These are phyloP conservation scores for Bruchidius siliquastri DNA, from an alignment of 2,888 invertebrate genomes.

Conservation along the genomic window DNA sequence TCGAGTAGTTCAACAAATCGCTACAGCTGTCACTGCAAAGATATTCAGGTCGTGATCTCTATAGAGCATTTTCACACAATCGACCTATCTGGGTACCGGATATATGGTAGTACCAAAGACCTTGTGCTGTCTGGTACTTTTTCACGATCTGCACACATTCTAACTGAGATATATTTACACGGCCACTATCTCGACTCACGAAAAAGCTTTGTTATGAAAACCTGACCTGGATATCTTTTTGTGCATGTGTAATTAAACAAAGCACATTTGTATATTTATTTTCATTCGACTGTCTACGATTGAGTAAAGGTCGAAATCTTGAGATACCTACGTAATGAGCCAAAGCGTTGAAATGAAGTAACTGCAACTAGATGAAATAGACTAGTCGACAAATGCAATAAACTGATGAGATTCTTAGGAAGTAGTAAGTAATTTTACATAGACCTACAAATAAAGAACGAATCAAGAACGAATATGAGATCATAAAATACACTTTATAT, in stretches of 20 bases:
- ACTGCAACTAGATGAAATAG: background rate
- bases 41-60: background rate
- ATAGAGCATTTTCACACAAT: background rate
- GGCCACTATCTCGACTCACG: background rate
- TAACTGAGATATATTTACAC: background rate
- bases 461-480: no score
- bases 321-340: background rate
- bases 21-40: background rate
- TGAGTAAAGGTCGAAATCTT: background rate
- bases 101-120: background rate
- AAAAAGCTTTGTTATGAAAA: slow-evolving; percentile 5
- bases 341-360: background rate
- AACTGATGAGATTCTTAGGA: no score
- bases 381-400: background rate
- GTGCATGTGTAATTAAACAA: background rate
- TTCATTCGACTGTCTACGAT: background rate
- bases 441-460: no score
- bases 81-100: background rate
- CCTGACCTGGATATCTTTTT: slow-evolving; percentile 6
- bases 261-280: background rate
- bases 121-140: background rate
- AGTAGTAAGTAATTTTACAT: no score
- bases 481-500: no score
- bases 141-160: background rate
- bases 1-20: background rate